These are phyloP conservation scores for Xenopus tropicalis DNA, from an alignment of 2,113 vertebrate species.

Conservation along the genomic window DNA sequence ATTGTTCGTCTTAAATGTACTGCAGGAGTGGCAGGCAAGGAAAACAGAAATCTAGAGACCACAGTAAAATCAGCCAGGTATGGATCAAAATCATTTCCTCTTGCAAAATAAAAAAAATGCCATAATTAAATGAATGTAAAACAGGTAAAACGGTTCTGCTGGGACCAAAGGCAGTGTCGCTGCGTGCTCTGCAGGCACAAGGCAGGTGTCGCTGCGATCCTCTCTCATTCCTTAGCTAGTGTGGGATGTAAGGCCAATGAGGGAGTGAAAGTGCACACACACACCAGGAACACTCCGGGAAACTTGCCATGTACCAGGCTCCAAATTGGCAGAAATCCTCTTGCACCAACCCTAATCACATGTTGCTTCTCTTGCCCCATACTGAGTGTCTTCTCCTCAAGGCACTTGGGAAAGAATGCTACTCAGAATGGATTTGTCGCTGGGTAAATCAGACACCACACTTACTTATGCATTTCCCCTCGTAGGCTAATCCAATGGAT, in stretches of 20 bases:
- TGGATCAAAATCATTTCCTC: too few relatives aligned
- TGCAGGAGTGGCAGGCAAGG: too few relatives aligned
- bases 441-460: slow-evolving; percentile 49
- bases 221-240: slow-evolving; percentile 3
- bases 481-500: slow-evolving; percentile 94
- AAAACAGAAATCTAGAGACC: too few relatives aligned
- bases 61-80: too few relatives aligned
- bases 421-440: neutral
- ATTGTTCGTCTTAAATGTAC: too few relatives aligned
- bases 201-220: neutral
- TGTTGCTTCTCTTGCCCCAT: neutral
- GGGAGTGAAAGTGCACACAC: neutral
- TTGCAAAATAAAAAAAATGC: too few relatives aligned
- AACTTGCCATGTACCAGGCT: neutral
- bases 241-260: neutral
- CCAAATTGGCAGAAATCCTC: too few relatives aligned
- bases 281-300: neutral
- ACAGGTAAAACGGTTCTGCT: neutral
- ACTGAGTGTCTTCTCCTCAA: neutral
- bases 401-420: neutral
- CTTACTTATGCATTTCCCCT: slow-evolving; percentile 97
- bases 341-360: too few relatives aligned
- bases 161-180: neutral
- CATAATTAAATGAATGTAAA: too few relatives aligned
- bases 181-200: neutral